Evolutionary conservation across 2,797 vertebrate genomes (phyloP).

Genomic region (Clamator glandarius): DNA sequence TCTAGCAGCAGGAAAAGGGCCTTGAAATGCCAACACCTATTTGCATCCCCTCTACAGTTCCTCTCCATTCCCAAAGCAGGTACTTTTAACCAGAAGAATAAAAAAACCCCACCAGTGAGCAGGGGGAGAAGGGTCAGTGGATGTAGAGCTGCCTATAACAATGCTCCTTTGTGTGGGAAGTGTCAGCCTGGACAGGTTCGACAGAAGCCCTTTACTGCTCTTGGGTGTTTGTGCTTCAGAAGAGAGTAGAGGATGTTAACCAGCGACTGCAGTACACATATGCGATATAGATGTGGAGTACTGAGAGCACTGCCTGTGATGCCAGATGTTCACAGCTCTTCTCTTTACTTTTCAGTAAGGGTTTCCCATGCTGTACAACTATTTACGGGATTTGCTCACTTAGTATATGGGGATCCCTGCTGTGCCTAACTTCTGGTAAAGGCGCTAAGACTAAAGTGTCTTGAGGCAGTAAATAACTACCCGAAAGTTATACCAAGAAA

Average conservation of each 20-base stretch:
- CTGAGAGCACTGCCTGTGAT: neutral
- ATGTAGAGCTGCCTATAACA: neutral
- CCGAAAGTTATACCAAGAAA: neutral
- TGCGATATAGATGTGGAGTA: neutral
- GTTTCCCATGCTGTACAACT: neutral
- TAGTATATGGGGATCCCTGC: neutral
- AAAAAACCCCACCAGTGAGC: neutral
- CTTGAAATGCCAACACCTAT: neutral
- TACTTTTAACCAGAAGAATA: neutral
- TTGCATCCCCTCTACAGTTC: neutral
- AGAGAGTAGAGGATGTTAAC: neutral
- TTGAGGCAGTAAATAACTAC: neutral
- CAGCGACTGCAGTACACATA: neutral
- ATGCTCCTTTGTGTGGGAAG: neutral
- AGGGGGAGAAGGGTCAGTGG: neutral
- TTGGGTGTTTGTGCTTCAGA: conserved; percentile 21
- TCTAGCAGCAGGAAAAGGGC: neutral
- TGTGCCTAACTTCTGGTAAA: neutral
- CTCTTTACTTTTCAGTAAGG: conserved; percentile 3
- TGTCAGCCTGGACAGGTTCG: neutral
- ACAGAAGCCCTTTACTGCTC: neutral
- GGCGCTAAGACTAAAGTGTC: neutral
- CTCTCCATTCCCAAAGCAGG: neutral
- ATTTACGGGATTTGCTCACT: neutral
- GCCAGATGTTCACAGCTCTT: conserved; percentile 28